Conservation (phyloP, 1,140 invertebrate species). For the Lucilia sericata region DNA sequence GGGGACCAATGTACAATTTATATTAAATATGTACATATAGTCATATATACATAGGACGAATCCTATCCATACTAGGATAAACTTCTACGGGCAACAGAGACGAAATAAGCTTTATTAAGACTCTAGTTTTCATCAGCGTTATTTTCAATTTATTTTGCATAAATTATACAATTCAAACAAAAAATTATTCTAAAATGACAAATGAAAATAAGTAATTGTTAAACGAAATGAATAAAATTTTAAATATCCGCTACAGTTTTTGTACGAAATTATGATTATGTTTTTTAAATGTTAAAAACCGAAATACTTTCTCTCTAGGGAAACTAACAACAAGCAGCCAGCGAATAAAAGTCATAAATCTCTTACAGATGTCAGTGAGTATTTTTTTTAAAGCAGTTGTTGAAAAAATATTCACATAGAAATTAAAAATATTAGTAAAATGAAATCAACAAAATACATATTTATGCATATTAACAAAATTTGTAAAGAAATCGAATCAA, state of each 20-base stretch:
- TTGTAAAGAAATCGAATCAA: constrained; percentile 18
- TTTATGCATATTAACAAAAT: neutral
- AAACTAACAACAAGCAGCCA: neutral
- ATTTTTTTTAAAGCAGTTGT: neutral
- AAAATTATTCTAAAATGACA: neutral
- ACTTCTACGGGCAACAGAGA: too few species aligned
- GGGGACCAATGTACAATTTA: too few species aligned
- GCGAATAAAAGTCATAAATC: constrained; percentile 25
- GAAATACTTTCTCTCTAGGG: constrained; percentile 22
- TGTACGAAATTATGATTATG: neutral
- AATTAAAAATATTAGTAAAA: neutral
- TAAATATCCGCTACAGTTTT: neutral
- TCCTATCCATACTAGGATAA: too few species aligned
- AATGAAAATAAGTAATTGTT: neutral
- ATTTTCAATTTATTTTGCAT: neutral
- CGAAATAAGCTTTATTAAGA: too few species aligned
- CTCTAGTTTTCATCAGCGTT: neutral
- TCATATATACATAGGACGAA: too few species aligned
- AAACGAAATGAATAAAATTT: neutral
- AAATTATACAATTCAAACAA: neutral
- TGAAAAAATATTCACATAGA: too few species aligned
- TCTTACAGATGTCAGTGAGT: constrained; percentile 15
- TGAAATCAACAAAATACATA: neutral
- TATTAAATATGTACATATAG: too few species aligned
- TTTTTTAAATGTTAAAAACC: constrained; percentile 26